phyloP scores from a whole-genome alignment of 2,797 vertebrate genomes.

The Emys orbicularis region DNA sequence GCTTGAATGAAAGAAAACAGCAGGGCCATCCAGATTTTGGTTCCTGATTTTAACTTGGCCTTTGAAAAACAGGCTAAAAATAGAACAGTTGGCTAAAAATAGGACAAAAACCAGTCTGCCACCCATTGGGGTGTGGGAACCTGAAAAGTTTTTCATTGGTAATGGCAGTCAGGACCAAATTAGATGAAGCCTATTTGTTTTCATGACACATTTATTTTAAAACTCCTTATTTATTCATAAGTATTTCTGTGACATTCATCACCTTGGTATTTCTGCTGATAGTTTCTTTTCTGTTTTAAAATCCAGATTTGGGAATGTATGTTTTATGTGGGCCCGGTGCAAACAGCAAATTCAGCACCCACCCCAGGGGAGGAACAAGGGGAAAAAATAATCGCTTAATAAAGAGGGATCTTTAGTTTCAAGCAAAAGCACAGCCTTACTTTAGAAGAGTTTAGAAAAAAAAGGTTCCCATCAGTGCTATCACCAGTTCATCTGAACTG shows the following conservation, averaged over 20 bases:
- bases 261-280: accelerated
- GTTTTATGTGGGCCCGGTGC: accelerated
- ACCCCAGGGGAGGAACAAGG: not conserved
- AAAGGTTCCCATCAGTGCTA: accelerated
- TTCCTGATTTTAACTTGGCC: slow-evolving; percentile 26
- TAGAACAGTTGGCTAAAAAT: slow-evolving; percentile 60
- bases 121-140: not conserved
- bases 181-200: not conserved
- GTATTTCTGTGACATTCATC: accelerated
- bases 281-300: not conserved
- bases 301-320: accelerated
- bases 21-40: not conserved
- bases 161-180: not conserved
- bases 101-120: not conserved
- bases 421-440: accelerated
- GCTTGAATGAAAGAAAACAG: slow-evolving; percentile 6
- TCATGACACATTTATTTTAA: not conserved
- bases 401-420: too few species aligned
- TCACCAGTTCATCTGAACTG: accelerated
- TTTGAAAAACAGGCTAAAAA: slow-evolving; percentile 45
- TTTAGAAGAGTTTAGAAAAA: not conserved
- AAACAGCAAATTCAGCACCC: not conserved
- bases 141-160: not conserved
- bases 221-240: accelerated
- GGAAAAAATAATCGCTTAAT: accelerated